Evolutionary conservation across 2,113 vertebrate genomes (phyloP), one percentile per base, ranked within the genome.

Genomic region (Centropus bengalensis): DNA sequence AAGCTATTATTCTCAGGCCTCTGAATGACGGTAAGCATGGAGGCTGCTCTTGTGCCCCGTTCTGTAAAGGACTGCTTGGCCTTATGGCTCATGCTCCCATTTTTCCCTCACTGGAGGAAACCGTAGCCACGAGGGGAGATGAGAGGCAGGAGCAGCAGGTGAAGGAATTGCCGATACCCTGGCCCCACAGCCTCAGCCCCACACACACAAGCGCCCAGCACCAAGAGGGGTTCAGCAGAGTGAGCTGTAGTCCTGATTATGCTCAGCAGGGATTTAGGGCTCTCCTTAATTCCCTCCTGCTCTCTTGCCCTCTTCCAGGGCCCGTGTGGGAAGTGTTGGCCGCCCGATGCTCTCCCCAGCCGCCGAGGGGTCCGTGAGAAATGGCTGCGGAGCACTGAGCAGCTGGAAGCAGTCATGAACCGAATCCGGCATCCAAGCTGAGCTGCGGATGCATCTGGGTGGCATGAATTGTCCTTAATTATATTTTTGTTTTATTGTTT

Each of bases 401-500:
- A 94, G 94, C 85, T 94, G 93, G 82, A 91, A 93, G 69, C 74
- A 54, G 56, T 93, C 91, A 88, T 87, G 78, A 78, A 66, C 79
- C 5, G 49, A 75, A 74, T 86, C 60, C 93, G 94, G 88, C 91
- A 91, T 16, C 80, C 0, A 0, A 55, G 89, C 63, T 66, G 82
- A 89, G n/a, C 89, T 75, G 32, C 10, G 62, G 75, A 83, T 51
- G 80, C 91, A 93, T 75, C 95, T 86, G 95, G 70, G 87, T 49
- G 67, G 77, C 77, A 89, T 47, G 77, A 89, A 96, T 91, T 85
- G 92, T 85, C 93, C 90, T 92, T 96, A 95, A 92, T 94, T 93
- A 87, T 89, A 70, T 92, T 95, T 96, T 95, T 91, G 93, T 38
- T 97, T 92, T 93, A 94, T 91, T 78, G 89, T 89, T 95, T 96